Base-by-base conservation (phyloP, 2,888 invertebrate genomes). In the Rhimphoctona megacephalus region DNA sequence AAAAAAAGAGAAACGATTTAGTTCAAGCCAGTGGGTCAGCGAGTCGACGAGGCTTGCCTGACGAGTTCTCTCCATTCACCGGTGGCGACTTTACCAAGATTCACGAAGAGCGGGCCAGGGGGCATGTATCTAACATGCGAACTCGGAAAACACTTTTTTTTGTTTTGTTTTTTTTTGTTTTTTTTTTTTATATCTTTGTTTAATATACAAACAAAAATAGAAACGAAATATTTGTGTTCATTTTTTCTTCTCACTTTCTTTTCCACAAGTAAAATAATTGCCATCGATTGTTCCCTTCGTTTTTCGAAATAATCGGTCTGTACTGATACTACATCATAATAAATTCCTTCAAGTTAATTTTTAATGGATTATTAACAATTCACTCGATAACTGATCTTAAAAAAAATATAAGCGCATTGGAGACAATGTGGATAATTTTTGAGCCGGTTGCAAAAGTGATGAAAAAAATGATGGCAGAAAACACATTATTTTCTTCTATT, bases 11-110 rank as follows among this genome's bases (percentile, higher is more conserved):
- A 43, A 64, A 88, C 83, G 81, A 89, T 89, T 89, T 87, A 85
- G 86, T 89, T 74, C 87, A 88, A 86, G 82, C 84, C 87, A 89
- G 89, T 89, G 88, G 89, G 89, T 89, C 89, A 89, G 87, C 87
- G 85, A 88, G 89, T 76, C 85, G 85, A 78, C 39, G 67, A 81
- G 66, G 81, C 82, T 39, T 82, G 69, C 76, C 79, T 79, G 79
- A 85, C 82, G 54, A 76, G 80, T 86, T 82, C 81, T 78, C 88
- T 78, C 88, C 88, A 86, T 89, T 89, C 88, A 88, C 85, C 84
- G 78, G 79, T 57, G 83, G 83, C 85, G 84, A 78, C 66, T 69
- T 82, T 70, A 69, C 52, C 82, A 79, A 73, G 67, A 82, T 79
- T 85, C 69, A 69, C 74, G 8, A 30, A 43, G 67, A 39, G 25